Evolutionary conservation across 2,888 invertebrate genomes (phyloP), one percentile per base, ranked within the genome.

Genomic region (Caprella mutica): DNA sequence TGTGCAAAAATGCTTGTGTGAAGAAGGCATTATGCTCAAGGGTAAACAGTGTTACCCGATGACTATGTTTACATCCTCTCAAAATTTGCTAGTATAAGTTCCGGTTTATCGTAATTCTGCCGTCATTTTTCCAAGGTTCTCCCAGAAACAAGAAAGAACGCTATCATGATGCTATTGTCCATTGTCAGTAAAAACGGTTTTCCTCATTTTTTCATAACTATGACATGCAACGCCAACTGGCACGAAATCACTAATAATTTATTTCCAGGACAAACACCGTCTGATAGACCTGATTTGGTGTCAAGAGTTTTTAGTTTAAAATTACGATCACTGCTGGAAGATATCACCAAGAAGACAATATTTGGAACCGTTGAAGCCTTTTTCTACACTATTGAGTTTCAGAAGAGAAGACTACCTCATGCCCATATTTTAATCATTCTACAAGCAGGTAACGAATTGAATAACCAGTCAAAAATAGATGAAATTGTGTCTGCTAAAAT

Each of bases 201-300:
- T 56, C 73, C 74, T 21, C 70, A 72, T 65, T 65, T 72, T n/a
- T 76, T 75, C 65, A 65, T 74, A 8, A 74, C 73, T n/a, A 69
- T 74, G 65, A 73, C 75, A 1, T 72, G 72, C 60, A 74, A 74
- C 67, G 72, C 72, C 2, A 69, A 69, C 53, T 74, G 73, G 72
- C 58, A 53, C 17, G 73, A 75, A 67, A 72, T 75, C 17, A 12
- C 24, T 19, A 48, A 44, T 8, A 42, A 42, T 42, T 42, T 42
- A 42, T 42, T 23, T 24, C 21, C 23, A 23, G 65, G 66, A 23
- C 68, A 71, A 66, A 59, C 61, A 58, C 59, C 68, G 5, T 56
- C 61, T 33, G 67, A 72, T 67, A 65, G 72, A 42, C 72, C 71
- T 8, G 72, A 73, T 61, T 57, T 74, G 39, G 67, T 70, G 9